Conservation (phyloP, 1,140 invertebrate species). For the Eriosoma lanigerum region DNA sequence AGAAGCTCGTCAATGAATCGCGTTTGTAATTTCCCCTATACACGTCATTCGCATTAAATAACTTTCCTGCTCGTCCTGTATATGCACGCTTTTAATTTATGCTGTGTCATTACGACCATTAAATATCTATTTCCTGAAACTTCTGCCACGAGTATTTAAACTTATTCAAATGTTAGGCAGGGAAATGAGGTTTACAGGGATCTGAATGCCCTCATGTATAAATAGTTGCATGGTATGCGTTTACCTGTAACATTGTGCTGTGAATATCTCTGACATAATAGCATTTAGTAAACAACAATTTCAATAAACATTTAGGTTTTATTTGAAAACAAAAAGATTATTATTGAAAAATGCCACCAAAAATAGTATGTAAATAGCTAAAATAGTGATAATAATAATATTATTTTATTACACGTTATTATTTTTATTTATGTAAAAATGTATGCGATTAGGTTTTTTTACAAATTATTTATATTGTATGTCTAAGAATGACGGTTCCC, state of each 20-base stretch:
- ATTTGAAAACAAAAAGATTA: background rate
- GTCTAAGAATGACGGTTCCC: no score
- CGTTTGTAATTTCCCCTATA: background rate
- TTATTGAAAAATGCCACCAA: conserved; percentile 34
- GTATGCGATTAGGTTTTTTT: no score
- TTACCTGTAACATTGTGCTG: background rate
- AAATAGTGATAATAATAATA: background rate
- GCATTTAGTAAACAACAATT: no score
- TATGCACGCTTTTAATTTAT: conserved; percentile 39
- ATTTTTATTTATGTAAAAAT: no score
- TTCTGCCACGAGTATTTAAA: conserved; percentile 8
- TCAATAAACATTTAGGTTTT: background rate
- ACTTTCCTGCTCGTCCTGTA: background rate
- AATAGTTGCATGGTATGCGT: background rate
- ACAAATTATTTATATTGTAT: no score
- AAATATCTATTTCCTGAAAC: conserved; percentile 44
- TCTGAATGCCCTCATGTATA: conserved; percentile 1
- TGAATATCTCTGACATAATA: background rate
- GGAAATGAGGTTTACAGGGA: no score
- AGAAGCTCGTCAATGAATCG: background rate
- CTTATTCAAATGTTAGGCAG: background rate
- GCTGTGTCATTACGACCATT: conserved; percentile 13
- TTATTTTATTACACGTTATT: no score
- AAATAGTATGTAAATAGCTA: conserved; percentile 24
- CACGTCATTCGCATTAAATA: conserved; percentile 19